Conservation (phyloP, 2,113 vertebrate species). For the Isurus oxyrinchus region DNA sequence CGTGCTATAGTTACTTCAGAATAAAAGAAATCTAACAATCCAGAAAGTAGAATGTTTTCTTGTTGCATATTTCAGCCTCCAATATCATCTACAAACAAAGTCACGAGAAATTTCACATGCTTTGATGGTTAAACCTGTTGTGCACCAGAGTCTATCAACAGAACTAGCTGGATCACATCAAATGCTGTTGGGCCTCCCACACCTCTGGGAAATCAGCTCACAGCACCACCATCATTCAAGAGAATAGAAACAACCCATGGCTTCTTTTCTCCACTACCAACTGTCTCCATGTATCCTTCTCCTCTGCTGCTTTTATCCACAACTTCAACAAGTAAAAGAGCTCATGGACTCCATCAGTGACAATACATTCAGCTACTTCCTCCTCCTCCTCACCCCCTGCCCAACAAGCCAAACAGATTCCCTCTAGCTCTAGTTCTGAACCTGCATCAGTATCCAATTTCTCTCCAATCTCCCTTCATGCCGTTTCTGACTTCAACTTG, state of each 20-base stretch:
- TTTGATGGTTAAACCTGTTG: too few species aligned
- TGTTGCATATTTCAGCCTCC: neutral
- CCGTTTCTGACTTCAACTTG: too few species aligned
- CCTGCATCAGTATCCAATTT: too few species aligned
- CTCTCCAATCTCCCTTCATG: too few species aligned
- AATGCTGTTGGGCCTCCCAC: neutral
- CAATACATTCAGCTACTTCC: too few species aligned
- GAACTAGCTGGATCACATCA: neutral
- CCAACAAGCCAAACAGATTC: too few species aligned
- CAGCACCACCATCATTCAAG: neutral
- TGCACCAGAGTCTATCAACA: too few species aligned
- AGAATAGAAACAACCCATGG: neutral
- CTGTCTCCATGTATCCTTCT: too few species aligned
- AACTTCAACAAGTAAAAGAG: neutral
- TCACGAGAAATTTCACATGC: neutral
- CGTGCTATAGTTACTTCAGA: neutral
- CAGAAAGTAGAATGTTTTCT: neutral
- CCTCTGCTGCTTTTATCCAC: neutral
- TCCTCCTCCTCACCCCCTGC: too few species aligned
- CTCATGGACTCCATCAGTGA: neutral
- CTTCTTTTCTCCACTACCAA: neutral
- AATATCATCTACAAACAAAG: neutral
- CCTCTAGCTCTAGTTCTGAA: too few species aligned
- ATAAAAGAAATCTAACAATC: neutral
- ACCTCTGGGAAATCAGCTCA: neutral